Conservation (phyloP, 1,140 invertebrate genomes). For the Platyscapa corneri region DNA sequence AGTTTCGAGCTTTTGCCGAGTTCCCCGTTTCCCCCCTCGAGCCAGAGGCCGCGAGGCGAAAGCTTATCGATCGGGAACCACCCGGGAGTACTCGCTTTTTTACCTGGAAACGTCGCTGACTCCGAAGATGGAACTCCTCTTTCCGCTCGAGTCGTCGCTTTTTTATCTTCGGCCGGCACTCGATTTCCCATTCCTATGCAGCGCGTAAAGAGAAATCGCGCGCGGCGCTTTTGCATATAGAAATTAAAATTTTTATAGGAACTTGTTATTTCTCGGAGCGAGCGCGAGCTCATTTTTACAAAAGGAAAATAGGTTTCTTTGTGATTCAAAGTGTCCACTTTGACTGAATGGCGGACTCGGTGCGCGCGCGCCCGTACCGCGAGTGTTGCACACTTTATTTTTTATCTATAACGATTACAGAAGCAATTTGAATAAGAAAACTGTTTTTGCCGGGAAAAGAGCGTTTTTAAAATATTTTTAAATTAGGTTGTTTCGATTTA, state of each 20-base stretch:
- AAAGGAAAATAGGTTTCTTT: slow-evolving; percentile 34
- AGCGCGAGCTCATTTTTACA: slow-evolving; percentile 19
- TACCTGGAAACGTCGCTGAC: too few relatives aligned
- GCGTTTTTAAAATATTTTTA: slow-evolving; percentile 23
- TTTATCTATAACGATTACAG: slow-evolving; percentile 35
- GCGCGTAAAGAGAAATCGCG: slow-evolving; percentile 19
- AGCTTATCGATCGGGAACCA: too few relatives aligned
- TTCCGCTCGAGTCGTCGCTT: not conserved
- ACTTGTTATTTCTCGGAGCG: slow-evolving; percentile 40
- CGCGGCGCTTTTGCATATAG: slow-evolving; percentile 27
- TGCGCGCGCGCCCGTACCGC: not conserved
- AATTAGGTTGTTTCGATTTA: slow-evolving; percentile 4
- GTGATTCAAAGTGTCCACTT: slow-evolving; percentile 47
- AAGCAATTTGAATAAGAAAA: slow-evolving; percentile 31
- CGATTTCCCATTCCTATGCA: not conserved
- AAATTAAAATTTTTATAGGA: slow-evolving; percentile 52
- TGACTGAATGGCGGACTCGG: not conserved
- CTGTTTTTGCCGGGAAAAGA: not conserved
- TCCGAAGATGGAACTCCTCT: too few relatives aligned
- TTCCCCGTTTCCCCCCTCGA: not conserved
- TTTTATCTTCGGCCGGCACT: not conserved
- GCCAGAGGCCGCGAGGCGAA: not conserved
- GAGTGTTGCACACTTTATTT: not conserved
- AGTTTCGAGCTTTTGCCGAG: too few relatives aligned
- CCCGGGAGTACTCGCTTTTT: too few relatives aligned